These are phyloP conservation scores for Spongilla lacustris DNA, from an alignment of 37 sponge, comb jelly and placozoan genomes.

Conservation along the genomic window DNA sequence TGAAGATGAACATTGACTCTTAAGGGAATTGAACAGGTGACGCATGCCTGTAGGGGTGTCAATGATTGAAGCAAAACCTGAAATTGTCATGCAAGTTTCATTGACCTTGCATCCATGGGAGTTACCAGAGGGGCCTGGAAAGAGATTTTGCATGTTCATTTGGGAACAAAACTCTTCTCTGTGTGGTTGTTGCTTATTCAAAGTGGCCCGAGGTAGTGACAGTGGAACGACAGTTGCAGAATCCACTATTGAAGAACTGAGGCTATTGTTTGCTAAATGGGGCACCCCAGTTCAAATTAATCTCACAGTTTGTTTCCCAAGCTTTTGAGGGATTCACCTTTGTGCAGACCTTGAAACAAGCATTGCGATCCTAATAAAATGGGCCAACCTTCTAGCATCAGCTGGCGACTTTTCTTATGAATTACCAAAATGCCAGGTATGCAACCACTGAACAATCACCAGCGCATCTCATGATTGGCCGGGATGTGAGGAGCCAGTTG, in stretches of 20 bases:
- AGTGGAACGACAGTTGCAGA: conserved; percentile 30
- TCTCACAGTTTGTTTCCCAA: conserved; percentile 18
- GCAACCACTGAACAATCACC: conserved; percentile 9
- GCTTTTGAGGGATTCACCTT: conserved; percentile 26
- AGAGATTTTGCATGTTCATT: conserved; percentile 33
- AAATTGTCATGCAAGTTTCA: no score
- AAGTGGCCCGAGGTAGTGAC: conserved; percentile 31
- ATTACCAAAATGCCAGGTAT: not conserved
- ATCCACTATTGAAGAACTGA: conserved; percentile 21
- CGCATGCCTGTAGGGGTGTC: conserved; percentile 6
- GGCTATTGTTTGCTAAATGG: conserved; percentile 34
- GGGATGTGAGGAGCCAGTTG: not conserved
- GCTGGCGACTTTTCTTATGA: not conserved
- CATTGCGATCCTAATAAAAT: not conserved
- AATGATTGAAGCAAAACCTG: not conserved
- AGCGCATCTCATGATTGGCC: not conserved
- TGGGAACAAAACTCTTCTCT: conserved; percentile 3
- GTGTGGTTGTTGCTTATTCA: conserved; percentile 14
- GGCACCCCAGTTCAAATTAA: conserved; percentile 35
- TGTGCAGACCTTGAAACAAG: conserved; percentile 39
- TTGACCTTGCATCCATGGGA: conserved; percentile 32
- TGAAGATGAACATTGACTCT: conserved; percentile 35
- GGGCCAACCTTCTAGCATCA: conserved; percentile 4
- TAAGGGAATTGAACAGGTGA: not conserved
- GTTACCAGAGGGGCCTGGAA: conserved; percentile 13